Conservation (phyloP, 1,140 invertebrate genomes). For the Nasonia vitripennis region DNA sequence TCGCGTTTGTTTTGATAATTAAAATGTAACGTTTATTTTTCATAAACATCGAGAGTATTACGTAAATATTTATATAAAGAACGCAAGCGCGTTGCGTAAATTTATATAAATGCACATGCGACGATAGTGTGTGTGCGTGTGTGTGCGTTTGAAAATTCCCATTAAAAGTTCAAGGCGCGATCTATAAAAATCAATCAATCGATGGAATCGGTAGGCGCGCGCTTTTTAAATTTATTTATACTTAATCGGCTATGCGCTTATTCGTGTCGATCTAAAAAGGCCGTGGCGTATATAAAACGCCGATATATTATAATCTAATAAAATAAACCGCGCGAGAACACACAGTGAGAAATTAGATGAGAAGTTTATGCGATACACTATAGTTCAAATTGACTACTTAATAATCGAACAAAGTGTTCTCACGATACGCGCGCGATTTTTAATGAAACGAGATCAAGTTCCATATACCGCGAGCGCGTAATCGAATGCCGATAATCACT, state of each 20-base stretch:
- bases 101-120: too few relatives aligned
- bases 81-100: too few relatives aligned
- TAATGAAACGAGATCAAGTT: background rate
- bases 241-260: background rate
- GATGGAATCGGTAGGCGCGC: background rate
- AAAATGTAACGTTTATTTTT: too few relatives aligned
- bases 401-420: slow-evolving; percentile 25
- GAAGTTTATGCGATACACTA: background rate
- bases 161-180: background rate
- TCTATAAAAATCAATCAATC: background rate
- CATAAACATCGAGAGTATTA: background rate
- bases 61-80: background rate
- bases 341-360: background rate
- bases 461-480: background rate
- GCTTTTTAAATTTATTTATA: background rate
- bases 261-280: too few relatives aligned
- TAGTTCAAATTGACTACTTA: background rate
- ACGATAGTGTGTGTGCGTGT: too few relatives aligned
- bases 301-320: background rate
- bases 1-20: too few relatives aligned
- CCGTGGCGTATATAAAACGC: background rate
- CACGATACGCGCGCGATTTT: background rate
- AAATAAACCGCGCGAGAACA: background rate
- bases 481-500: background rate
- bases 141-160: too few relatives aligned